Percentiles rank a stretch among this genome's conserved stretches.
These are phyloP conservation scores for Chrysina gloriosa DNA, from an alignment of 2,888 invertebrate species.

Conservation along the genomic window DNA sequence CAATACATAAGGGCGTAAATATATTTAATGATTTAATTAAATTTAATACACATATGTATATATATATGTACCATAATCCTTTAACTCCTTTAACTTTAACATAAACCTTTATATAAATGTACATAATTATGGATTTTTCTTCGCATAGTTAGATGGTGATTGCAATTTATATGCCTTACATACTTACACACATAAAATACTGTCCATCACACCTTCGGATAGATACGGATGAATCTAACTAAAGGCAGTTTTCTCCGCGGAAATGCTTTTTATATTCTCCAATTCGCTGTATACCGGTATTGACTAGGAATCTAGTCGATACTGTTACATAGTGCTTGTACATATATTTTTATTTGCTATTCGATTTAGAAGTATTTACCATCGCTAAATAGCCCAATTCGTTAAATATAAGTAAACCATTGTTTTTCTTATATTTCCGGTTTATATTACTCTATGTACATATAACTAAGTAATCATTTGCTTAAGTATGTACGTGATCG, in stretches of 20 bases:
- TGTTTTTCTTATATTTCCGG: no score
- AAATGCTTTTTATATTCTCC: conserved; percentile 9
- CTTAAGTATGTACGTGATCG: no score
- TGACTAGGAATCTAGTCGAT: conserved; percentile 16
- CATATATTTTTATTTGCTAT: neutral
- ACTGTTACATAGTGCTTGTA: neutral
- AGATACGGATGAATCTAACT: conserved; percentile 36
- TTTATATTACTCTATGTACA: no score
- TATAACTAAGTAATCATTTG: no score
- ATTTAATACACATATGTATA: no score
- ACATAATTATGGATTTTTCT: neutral
- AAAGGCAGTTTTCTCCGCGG: conserved; percentile 30
- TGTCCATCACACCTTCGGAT: conserved; percentile 14
- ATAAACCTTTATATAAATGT: no score
- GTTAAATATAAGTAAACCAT: no score
- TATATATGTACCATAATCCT: neutral
- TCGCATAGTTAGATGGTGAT: neutral
- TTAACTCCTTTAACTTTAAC: neutral
- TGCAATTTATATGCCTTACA: neutral
- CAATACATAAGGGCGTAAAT: no score
- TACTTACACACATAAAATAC: no score
- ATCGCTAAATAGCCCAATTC: no score
- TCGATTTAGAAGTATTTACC: no score
- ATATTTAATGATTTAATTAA: no score
- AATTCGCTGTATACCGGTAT: conserved; percentile 15